Percentiles rank a stretch among this genome's conserved stretches.
These are phyloP conservation scores for Poecilia picta DNA, from an alignment of 2,797 vertebrate species.

Conservation along the genomic window DNA sequence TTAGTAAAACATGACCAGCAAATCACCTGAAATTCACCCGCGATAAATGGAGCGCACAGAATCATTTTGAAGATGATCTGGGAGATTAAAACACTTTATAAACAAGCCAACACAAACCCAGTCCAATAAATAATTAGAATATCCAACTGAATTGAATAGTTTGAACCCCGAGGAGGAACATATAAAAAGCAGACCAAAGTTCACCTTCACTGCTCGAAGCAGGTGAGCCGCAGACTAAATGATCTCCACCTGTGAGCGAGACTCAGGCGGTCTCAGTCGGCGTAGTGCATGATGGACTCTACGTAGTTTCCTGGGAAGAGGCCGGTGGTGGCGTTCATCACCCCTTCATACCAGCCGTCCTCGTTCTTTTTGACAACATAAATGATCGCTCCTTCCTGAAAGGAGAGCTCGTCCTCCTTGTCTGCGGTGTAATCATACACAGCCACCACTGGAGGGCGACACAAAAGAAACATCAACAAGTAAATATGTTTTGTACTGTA, in stretches of 20 bases:
- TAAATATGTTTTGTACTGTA: too few species aligned
- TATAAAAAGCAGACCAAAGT: not conserved
- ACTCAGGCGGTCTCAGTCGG: slow-evolving; percentile 73
- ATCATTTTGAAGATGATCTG: not conserved
- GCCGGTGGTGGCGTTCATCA: slow-evolving; percentile 92
- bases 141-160: not conserved
- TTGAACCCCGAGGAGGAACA: slow-evolving; percentile 15
- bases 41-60: not conserved
- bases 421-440: slow-evolving; percentile 95
- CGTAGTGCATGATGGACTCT: slow-evolving; percentile 96
- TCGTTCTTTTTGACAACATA: slow-evolving; percentile 98
- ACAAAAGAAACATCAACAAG: not conserved
- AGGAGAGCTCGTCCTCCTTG: slow-evolving; percentile 96
- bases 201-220: not conserved
- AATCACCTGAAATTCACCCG: not conserved
- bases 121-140: slow-evolving; percentile 2
- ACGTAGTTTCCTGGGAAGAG: slow-evolving; percentile 98
- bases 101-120: not conserved
- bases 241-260: not conserved
- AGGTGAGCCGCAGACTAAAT: not conserved
- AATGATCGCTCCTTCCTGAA: slow-evolving; percentile 97
- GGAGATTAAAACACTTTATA: not conserved
- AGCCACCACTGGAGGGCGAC: slow-evolving; percentile 88
- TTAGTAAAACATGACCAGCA: not conserved
- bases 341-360: slow-evolving; percentile 95